Evolutionary conservation across 2,888 invertebrate species (phyloP).

Genomic region (Elysia crispata): DNA sequence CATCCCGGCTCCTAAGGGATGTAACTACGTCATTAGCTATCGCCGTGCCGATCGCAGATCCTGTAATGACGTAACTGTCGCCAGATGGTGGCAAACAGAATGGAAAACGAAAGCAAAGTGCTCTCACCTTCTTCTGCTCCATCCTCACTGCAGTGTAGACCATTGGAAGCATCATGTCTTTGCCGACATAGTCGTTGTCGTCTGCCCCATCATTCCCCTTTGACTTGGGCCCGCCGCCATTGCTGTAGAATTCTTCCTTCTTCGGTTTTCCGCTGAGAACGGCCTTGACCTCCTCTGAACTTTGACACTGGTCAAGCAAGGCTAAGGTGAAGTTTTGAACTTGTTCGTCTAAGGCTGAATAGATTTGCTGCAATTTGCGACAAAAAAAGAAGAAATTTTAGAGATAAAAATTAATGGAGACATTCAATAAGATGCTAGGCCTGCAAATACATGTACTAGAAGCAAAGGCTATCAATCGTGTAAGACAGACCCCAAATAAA

Average conservation of each 20-base stretch:
- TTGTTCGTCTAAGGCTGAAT: constrained; percentile 66
- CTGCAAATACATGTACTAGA: too few species aligned
- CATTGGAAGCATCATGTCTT: constrained; percentile 54
- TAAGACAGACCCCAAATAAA: too few species aligned
- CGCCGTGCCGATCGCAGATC: too few species aligned
- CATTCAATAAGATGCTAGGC: too few species aligned
- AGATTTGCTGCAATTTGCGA: constrained; percentile 70
- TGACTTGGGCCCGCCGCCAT: not conserved
- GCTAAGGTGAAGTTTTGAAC: constrained; percentile 71
- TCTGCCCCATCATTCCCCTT: not conserved
- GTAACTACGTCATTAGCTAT: too few species aligned
- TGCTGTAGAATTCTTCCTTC: constrained; percentile 25
- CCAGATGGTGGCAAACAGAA: too few species aligned
- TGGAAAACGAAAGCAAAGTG: too few species aligned
- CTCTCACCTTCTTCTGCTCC: constrained; percentile 60
- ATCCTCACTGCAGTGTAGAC: constrained; percentile 58
- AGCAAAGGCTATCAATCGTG: too few species aligned
- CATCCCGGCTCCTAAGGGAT: too few species aligned
- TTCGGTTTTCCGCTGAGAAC: constrained; percentile 61
- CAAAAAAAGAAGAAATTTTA: too few species aligned
- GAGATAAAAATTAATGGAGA: too few species aligned
- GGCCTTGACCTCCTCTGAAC: constrained; percentile 70
- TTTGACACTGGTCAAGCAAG: constrained; percentile 70
- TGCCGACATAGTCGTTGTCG: constrained; percentile 42
- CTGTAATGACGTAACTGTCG: too few species aligned